phyloP scores from a whole-genome alignment of 2,113 vertebrate species.

The Neodon shergylaensis region DNA sequence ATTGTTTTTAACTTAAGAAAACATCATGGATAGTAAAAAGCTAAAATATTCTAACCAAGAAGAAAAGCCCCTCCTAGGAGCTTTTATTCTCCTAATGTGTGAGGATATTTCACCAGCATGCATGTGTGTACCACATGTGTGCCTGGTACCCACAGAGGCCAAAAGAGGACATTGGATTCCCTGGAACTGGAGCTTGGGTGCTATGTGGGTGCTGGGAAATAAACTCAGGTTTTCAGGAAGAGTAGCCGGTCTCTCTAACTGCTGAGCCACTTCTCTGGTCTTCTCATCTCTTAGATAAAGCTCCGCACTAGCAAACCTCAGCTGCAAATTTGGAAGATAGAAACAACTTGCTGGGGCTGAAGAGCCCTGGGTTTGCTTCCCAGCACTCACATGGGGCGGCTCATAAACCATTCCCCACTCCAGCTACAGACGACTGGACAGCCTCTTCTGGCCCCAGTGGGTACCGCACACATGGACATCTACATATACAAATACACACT shows the following conservation, averaged over 20 bases:
- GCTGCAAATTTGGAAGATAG: background rate
- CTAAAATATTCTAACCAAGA: background rate
- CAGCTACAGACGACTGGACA: background rate
- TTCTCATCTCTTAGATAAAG: constrained; percentile 2
- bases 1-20: background rate
- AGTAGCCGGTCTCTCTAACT: background rate
- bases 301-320: background rate
- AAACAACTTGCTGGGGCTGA: background rate
- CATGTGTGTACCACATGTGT: background rate
- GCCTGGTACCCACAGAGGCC: background rate
- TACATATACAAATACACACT: background rate
- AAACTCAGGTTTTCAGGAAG: background rate
- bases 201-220: background rate
- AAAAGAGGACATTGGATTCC: background rate
- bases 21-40: constrained; percentile 10
- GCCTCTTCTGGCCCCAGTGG: background rate
- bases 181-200: background rate
- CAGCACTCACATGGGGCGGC: background rate
- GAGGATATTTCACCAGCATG: background rate
- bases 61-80: background rate
- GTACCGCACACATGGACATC: background rate
- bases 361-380: background rate
- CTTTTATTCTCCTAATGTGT: background rate
- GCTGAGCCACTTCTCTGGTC: background rate
- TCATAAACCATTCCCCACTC: background rate